Percentiles rank a stretch among this genome's conserved stretches.
phyloP scores from a whole-genome alignment of 2,797 vertebrate species.

The Mormyrops boulengeri region DNA sequence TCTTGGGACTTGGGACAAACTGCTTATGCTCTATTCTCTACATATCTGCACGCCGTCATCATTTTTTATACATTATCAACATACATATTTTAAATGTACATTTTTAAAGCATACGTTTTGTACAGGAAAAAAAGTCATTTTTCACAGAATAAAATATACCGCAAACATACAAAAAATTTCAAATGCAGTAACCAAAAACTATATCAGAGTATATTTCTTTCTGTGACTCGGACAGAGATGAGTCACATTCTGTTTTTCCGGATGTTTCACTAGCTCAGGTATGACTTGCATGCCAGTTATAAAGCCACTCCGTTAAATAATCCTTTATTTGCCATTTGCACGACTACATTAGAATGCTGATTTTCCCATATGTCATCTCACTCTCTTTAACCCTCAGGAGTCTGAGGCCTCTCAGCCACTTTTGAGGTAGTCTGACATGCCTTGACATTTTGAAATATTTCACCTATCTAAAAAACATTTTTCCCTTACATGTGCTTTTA shows the following conservation, averaged over 20 bases:
- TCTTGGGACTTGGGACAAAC: background rate
- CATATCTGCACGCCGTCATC: background rate
- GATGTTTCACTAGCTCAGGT: background rate
- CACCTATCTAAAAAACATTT: too few species aligned
- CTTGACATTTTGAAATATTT: too few species aligned
- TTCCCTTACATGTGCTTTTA: too few species aligned
- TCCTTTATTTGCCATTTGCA: background rate
- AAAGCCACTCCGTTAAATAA: background rate
- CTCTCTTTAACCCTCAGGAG: too few species aligned
- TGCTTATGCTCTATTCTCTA: background rate
- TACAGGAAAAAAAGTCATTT: background rate
- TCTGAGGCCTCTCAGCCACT: too few species aligned
- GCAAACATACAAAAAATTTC: background rate
- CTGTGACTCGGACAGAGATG: background rate
- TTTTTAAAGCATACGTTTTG: background rate
- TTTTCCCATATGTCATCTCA: background rate
- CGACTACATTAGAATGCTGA: background rate
- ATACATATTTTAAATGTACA: slow-evolving; percentile 1
- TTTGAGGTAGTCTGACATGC: too few species aligned
- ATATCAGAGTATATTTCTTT: background rate
- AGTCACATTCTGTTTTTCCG: background rate
- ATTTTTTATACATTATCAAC: background rate
- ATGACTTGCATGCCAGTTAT: background rate
- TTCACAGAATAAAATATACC: background rate
- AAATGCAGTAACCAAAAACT: background rate